Base-by-base conservation (phyloP, 2,888 invertebrate genomes). In the Cheilosia vulpina region DNA sequence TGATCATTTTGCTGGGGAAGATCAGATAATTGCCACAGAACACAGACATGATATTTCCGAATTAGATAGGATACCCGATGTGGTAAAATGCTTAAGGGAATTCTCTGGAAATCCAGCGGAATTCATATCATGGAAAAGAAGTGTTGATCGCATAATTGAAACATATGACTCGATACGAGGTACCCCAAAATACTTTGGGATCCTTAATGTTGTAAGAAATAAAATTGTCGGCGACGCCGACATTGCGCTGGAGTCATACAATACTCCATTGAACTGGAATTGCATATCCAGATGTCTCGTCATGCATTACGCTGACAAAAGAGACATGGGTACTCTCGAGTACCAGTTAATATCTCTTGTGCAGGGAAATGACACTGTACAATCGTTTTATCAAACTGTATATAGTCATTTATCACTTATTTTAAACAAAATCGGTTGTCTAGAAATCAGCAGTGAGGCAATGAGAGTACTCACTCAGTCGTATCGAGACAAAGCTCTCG, bases 21-120 rank as follows among this genome's bases (percentile, higher is more conserved):
- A 60, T n/a, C 43, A 60, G 43, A 9, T 21, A 43, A 60, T 60
- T 2, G 6, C 41, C 7, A 1, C 11, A 41, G 21, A 57, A 47
- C 21, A 21, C 21, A 57, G 50, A 38, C 13, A 21, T 15, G 21
- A 41, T 15, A 11, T 60, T 13, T 13, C 7, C 34, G 85, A 79
- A 4, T 27, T 87, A 17, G 79, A 82, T 31, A 75, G 58, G 52
- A 71, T 79, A n/a, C 79, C 87, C 5, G 71, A 87, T 31, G 69
- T 82, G 2, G 78, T 81, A 9, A 57, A 63, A 21, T 72, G 58
- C 43, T 15, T 81, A 4, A 21, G 81, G 19, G 68, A 66, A 13
- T 80, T 79, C 24, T 55, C 68, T 9, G 78, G 84, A 19, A 41
- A 68, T 13, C 66, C 79, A 45, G 57, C 52, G 13, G 69, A 84